Evolutionary conservation across 2,797 vertebrate species (phyloP).

Genomic region (Pseudochirops cupreus): DNA sequence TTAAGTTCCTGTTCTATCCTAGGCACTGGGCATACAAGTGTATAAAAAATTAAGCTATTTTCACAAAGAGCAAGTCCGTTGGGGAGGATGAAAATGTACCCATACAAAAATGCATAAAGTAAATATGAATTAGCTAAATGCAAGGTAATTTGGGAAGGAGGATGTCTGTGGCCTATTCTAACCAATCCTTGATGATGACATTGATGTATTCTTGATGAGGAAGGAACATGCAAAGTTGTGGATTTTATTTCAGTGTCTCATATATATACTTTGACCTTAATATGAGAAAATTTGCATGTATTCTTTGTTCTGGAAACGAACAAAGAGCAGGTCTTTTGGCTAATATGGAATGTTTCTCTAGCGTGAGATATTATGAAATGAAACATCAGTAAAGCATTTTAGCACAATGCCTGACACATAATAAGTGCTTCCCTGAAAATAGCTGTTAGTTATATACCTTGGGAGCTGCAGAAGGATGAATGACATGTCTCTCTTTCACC

Average conservation of each 20-base stretch:
- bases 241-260: slow-evolving; percentile 18
- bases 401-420: background rate
- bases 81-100: background rate
- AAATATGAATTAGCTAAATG: background rate
- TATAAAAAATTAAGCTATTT: background rate
- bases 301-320: slow-evolving; percentile 45
- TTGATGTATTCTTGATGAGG: slow-evolving; percentile 23
- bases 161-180: background rate
- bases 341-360: slow-evolving; percentile 31
- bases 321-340: slow-evolving; percentile 34
- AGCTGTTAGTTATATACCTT: slow-evolving; percentile 44
- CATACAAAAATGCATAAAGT: background rate
- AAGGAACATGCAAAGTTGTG: background rate
- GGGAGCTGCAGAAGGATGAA: slow-evolving; percentile 18
- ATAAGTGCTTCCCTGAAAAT: background rate
- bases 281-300: background rate
- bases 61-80: background rate
- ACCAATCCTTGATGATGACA: background rate
- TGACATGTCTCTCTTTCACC: background rate
- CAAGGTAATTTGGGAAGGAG: background rate
- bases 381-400: background rate
- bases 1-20: background rate
- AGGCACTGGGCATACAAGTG: background rate
- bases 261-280: background rate
- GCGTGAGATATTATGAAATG: background rate